Conservation (phyloP, 2,113 vertebrate genomes). For the Tachycineta bicolor region DNA sequence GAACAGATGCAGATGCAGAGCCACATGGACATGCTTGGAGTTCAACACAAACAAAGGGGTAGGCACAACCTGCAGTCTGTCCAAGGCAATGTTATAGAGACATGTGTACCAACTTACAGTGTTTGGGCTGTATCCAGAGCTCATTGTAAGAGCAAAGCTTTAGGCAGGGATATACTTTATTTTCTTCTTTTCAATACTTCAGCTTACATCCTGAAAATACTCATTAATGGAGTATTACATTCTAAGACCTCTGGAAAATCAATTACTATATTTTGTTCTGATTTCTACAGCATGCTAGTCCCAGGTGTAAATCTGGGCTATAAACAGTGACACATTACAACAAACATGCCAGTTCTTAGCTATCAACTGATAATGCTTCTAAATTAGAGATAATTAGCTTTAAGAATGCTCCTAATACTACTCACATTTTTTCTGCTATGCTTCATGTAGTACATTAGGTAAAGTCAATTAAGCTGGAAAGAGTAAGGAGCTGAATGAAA, state of each 20-base stretch:
- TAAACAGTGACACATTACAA: not conserved
- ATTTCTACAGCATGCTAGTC: not conserved
- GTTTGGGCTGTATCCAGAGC: not conserved
- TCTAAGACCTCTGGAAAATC: not conserved
- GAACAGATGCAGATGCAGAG: not conserved
- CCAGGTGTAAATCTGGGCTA: not conserved
- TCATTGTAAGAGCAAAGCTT: not conserved
- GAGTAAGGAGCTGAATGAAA: not conserved
- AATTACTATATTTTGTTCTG: not conserved
- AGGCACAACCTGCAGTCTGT: not conserved
- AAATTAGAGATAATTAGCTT: constrained; percentile 19
- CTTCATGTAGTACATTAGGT: not conserved
- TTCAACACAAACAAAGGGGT: not conserved
- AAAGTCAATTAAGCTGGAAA: not conserved
- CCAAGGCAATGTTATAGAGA: not conserved
- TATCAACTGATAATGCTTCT: not conserved
- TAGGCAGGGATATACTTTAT: not conserved
- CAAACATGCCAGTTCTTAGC: not conserved
- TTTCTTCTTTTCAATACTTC: not conserved
- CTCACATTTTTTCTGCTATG: not conserved
- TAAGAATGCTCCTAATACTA: not conserved
- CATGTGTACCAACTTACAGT: rapidly evolving
- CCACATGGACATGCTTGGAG: not conserved
- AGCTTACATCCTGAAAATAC: not conserved
- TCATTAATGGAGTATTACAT: not conserved